phyloP scores from a whole-genome alignment of 2,113 vertebrate species.

The Nanger granti region DNA sequence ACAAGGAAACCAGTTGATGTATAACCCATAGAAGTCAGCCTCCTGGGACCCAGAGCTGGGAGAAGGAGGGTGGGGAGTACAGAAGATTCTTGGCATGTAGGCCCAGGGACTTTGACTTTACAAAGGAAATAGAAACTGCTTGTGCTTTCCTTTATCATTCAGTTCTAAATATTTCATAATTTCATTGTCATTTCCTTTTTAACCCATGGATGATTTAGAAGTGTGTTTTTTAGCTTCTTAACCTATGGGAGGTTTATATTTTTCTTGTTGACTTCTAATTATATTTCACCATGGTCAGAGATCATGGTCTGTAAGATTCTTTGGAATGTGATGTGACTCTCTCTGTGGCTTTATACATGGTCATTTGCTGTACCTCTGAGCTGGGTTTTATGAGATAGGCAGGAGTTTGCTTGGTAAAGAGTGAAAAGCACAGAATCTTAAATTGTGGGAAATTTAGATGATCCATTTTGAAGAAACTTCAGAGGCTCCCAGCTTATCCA shows the following conservation, averaged over 20 bases:
- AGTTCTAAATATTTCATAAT: conserved; percentile 24
- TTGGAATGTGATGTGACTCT: conserved; percentile 50
- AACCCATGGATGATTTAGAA: conserved; percentile 41
- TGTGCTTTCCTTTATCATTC: conserved; percentile 36
- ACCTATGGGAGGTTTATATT: conserved; percentile 33
- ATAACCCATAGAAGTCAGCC: not conserved
- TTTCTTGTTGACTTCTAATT: conserved; percentile 52
- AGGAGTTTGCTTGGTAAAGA: conserved; percentile 29
- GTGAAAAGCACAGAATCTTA: conserved; percentile 23
- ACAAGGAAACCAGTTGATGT: not conserved
- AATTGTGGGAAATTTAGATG: not conserved
- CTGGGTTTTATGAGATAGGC: conserved; percentile 30
- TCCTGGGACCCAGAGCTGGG: not conserved
- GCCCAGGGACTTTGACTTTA: not conserved
- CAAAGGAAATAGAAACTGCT: conserved; percentile 39
- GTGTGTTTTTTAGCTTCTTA: conserved; percentile 38
- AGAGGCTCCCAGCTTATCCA: conserved; percentile 2
- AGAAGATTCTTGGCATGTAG: not conserved
- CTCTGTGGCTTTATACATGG: conserved; percentile 54
- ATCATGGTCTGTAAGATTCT: conserved; percentile 36
- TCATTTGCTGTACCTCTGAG: conserved; percentile 56
- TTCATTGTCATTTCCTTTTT: conserved; percentile 39
- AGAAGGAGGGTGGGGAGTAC: not conserved
- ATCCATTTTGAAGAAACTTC: conserved; percentile 22
- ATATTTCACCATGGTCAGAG: conserved; percentile 39